phyloP scores from a whole-genome alignment of 2,888 invertebrate species.

The Hedya salicella region DNA sequence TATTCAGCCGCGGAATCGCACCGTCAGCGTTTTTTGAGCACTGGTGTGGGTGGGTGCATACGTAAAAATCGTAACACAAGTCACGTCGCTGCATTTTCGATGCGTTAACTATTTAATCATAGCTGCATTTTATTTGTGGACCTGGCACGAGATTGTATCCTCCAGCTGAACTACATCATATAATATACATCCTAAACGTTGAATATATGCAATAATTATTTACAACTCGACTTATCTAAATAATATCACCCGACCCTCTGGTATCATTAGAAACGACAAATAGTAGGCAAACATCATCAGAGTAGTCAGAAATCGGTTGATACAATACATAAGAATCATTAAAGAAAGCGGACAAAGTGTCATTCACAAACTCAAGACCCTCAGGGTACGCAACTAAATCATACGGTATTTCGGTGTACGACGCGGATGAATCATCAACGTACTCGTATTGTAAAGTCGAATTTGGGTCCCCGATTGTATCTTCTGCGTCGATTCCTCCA shows the following conservation, averaged over 20 bases:
- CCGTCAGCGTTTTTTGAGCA: too few relatives aligned
- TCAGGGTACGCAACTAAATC: constrained; percentile 5
- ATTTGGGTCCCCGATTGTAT: neutral
- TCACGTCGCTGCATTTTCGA: too few relatives aligned
- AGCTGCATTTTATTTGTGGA: too few relatives aligned
- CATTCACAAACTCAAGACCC: neutral
- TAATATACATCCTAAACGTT: too few relatives aligned
- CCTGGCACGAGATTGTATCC: too few relatives aligned
- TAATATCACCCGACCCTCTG: neutral
- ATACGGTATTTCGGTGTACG: constrained; percentile 29
- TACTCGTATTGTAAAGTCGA: constrained; percentile 15
- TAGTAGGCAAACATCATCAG: neutral
- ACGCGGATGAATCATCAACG: constrained; percentile 1
- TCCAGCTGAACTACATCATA: too few relatives aligned
- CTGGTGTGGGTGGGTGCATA: too few relatives aligned
- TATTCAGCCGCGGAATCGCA: too few relatives aligned
- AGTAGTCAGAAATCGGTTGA: neutral
- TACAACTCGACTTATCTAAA: too few relatives aligned
- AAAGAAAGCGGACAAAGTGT: neutral
- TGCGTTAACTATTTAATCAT: too few relatives aligned
- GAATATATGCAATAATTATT: too few relatives aligned
- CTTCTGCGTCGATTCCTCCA: neutral
- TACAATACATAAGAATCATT: constrained; percentile 4
- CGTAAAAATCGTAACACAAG: too few relatives aligned
- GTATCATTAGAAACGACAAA: neutral